A percentile compares a stretch with the other conserved stretches of the same genome.
Evolutionary conservation across 2,113 vertebrate genomes (phyloP).

Genomic region (Anhinga rufa): DNA sequence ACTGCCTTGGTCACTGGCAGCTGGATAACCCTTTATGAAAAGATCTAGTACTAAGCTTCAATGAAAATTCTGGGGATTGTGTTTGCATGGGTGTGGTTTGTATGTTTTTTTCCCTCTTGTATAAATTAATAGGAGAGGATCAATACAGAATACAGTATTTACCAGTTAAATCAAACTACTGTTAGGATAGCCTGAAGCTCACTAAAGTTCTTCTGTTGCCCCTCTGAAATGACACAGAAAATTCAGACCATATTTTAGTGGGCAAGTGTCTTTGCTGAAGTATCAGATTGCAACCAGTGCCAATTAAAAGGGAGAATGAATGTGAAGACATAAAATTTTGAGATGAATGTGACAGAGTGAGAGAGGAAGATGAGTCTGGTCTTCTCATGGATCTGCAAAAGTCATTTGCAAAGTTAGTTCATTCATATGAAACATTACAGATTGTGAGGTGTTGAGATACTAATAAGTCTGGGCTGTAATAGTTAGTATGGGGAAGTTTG

Average conservation of each 20-base stretch:
- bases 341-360: neutral
- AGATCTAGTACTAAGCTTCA: neutral
- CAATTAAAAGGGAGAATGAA: neutral
- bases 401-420: neutral
- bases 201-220: neutral
- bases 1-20: neutral
- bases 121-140: neutral
- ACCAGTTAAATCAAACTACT: neutral
- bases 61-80: neutral
- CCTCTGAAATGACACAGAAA: neutral
- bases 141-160: accelerated
- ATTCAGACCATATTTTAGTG: neutral
- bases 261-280: neutral
- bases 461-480: neutral
- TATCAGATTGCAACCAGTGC: neutral
- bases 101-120: neutral
- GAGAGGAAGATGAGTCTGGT: neutral
- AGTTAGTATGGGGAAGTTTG: neutral
- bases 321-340: neutral
- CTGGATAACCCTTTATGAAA: neutral
- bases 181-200: neutral
- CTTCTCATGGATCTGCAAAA: neutral
- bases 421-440: neutral
- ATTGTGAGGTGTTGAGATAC: neutral
- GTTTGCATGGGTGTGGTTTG: neutral